A percentile compares a stretch with the other conserved stretches of the same genome.
phyloP scores from a whole-genome alignment of 2,113 vertebrate genomes.

The Pluvianellus socialis region DNA sequence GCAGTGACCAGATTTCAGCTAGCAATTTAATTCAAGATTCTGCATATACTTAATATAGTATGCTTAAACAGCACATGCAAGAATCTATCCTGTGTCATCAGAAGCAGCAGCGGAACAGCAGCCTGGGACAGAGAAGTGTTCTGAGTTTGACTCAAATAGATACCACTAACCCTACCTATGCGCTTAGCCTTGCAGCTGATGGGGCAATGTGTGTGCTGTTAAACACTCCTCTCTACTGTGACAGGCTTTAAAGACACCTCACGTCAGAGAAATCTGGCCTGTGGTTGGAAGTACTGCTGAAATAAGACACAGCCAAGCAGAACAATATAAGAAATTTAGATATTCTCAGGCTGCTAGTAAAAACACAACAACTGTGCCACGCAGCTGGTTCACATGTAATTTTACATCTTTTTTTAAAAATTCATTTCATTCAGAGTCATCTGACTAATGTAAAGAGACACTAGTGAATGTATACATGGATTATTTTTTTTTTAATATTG shows the following conservation, averaged over 20 bases:
- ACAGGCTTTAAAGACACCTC: neutral
- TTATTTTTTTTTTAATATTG: neutral
- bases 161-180: neutral
- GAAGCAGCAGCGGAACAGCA: neutral
- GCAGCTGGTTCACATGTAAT: neutral
- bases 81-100: neutral
- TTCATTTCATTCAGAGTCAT: neutral
- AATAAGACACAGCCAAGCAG: neutral
- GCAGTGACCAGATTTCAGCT: neutral
- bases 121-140: neutral
- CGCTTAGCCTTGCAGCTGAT: neutral
- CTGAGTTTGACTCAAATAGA: neutral
- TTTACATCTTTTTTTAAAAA: neutral
- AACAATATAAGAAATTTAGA: neutral
- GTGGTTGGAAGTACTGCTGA: neutral
- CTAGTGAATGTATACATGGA: neutral
- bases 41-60: neutral
- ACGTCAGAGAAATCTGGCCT: neutral
- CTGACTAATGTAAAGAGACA: neutral
- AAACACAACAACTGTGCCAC: neutral
- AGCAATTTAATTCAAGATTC: neutral
- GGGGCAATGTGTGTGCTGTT: neutral
- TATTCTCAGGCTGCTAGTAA: neutral
- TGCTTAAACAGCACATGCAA: neutral
- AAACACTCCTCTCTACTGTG: neutral